Percentiles rank a stretch among this genome's conserved stretches.
These are phyloP conservation scores for Anorthoa munda DNA, from an alignment of 2,888 invertebrate species.

Conservation along the genomic window DNA sequence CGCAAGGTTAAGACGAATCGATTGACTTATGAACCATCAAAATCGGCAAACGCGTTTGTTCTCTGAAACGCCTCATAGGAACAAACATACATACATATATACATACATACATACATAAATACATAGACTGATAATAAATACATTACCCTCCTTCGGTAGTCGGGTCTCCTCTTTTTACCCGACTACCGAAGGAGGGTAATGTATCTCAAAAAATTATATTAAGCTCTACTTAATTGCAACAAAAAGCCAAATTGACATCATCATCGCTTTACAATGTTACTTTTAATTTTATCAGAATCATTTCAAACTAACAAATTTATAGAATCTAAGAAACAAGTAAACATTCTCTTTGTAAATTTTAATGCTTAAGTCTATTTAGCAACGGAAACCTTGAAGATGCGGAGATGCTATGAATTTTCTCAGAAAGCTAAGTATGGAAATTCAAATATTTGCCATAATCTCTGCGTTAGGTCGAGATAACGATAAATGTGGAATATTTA, in stretches of 20 bases:
- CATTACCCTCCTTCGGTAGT: too few relatives aligned
- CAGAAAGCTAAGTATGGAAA: slow-evolving; percentile 11
- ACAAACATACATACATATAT: too few relatives aligned
- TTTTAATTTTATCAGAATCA: not conserved
- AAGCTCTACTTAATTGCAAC: not conserved
- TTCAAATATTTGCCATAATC: slow-evolving; percentile 33
- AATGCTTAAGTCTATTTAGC: slow-evolving; percentile 20
- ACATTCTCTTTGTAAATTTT: slow-evolving; percentile 21
- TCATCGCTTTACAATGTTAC: not conserved
- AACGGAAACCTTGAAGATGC: slow-evolving; percentile 11
- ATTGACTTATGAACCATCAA: too few relatives aligned
- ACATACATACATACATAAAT: too few relatives aligned
- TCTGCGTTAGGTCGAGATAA: slow-evolving; percentile 17
- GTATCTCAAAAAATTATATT: not conserved
- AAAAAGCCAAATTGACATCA: not conserved
- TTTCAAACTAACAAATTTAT: not conserved
- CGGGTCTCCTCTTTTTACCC: too few relatives aligned
- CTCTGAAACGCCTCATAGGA: too few relatives aligned
- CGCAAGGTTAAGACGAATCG: too few relatives aligned
- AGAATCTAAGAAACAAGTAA: slow-evolving; percentile 4
- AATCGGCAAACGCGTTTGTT: too few relatives aligned
- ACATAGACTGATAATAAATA: too few relatives aligned
- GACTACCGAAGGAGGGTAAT: too few relatives aligned
- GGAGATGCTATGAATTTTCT: slow-evolving; percentile 31
- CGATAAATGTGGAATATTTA: slow-evolving; percentile 20